Base-by-base conservation (phyloP, 2,797 vertebrate species). In the Gymnoscopelus braueri region DNA sequence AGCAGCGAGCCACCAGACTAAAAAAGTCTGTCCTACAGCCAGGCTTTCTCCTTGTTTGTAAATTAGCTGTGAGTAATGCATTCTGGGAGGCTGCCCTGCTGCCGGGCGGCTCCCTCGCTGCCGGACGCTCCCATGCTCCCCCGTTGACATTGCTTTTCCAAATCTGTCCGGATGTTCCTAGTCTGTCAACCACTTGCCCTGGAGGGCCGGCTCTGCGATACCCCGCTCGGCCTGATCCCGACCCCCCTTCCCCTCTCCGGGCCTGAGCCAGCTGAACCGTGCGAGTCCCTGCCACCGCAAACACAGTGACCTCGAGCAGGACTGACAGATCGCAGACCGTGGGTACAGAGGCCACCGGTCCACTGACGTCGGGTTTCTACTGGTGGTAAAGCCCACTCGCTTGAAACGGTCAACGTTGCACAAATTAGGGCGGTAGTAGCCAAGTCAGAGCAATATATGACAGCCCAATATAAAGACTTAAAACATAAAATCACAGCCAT, bases 91-190 rank as follows among this genome's bases (percentile, higher is more conserved):
- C 78, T 75, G 85, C 71, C 87, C 87, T 79, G 91, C 93, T 91
- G 88, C 92, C 93, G 88, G 86, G 88, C 87, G 88, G 87, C 87
- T 94, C 93, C 84, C 90, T 91, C 87, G 82, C 81, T 83, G 91
- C 89, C 89, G 92, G 89, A 93, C 92, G 92, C 93, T 88, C 79
- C 82, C 76, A 87, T 85, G 89, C 93, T 94, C 93, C 93, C 89
- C 93, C 82, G 88, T 92, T 86, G 93, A 90, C 65, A 84, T 92
- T 91, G 93, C 94, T 95, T 95, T 94, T 93, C 92, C 92, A 96
- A 96, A 98, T 98, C 95, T 94, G 96, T 96, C 95, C 94, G 95
- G 94, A 96, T 95, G 95, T 92, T 94, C 93, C 92, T 93, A 92
- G 93, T 93, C 95, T 96, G 96, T 96, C 95, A 95, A 93, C 87